Conservation (phyloP, 2,888 invertebrate genomes). For the Leistus spinibarbis region DNA sequence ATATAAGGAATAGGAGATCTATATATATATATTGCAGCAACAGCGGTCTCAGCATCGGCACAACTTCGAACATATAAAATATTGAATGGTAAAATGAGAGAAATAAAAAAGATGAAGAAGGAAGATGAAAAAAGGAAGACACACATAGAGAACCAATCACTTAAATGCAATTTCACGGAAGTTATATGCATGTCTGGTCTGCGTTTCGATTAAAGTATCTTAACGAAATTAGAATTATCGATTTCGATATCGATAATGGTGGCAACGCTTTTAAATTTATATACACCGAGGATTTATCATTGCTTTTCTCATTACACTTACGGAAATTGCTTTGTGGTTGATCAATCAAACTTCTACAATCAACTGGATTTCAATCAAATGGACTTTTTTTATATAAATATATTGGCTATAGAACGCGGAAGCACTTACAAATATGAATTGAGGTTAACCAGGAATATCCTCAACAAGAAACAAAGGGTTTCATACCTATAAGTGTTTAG, state of each 20-base stretch:
- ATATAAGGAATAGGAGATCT: constrained; percentile 31
- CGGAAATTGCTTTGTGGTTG: background rate
- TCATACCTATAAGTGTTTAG: too few relatives aligned
- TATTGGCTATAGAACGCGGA: too few relatives aligned
- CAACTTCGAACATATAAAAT: constrained; percentile 11
- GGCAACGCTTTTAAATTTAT: background rate
- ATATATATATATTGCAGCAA: constrained; percentile 11
- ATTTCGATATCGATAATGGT: constrained; percentile 40
- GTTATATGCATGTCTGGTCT: constrained; percentile 44
- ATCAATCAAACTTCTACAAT: background rate
- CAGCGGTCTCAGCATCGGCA: background rate
- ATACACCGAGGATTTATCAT: background rate
- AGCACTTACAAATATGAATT: too few relatives aligned
- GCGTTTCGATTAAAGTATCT: constrained; percentile 46
- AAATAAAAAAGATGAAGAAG: constrained; percentile 14
- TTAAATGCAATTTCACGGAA: constrained; percentile 54
- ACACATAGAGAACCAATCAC: constrained; percentile 28
- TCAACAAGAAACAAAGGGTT: too few relatives aligned
- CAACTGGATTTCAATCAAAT: background rate
- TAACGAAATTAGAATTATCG: constrained; percentile 53
- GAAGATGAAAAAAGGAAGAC: background rate
- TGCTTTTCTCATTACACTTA: background rate
- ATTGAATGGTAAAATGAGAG: constrained; percentile 16
- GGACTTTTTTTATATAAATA: too few relatives aligned
- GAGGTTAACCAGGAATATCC: too few relatives aligned